Percentiles rank a stretch among this genome's conserved stretches.
Evolutionary conservation across 2,888 invertebrate genomes (phyloP).

Genomic region (Bellardia pandia): DNA sequence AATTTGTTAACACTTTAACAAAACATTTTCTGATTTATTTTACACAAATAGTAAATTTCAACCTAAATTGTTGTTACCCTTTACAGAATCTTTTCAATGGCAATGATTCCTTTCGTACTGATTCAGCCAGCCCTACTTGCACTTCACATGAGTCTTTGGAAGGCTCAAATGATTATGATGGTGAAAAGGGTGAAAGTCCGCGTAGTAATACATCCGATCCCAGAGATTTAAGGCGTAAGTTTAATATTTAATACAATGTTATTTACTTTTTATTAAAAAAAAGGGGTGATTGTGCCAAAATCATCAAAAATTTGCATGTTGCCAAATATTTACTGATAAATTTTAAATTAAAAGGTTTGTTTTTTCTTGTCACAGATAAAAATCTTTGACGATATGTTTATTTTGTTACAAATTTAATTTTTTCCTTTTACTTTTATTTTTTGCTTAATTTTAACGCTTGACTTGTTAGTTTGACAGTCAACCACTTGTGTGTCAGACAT

Average conservation of each 20-base stretch:
- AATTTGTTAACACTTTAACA: constrained; percentile 68
- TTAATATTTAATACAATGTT: constrained; percentile 14
- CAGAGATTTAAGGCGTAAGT: constrained; percentile 87
- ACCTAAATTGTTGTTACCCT: constrained; percentile 33
- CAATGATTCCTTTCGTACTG: constrained; percentile 85
- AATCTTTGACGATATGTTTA: constrained; percentile 72
- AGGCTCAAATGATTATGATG: constrained; percentile 86
- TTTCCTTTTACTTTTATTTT: constrained; percentile 44
- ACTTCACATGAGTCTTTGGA: constrained; percentile 87
- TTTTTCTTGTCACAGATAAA: constrained; percentile 62
- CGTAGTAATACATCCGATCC: constrained; percentile 84
- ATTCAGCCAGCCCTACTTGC: constrained; percentile 87
- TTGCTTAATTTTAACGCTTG: constrained; percentile 81
- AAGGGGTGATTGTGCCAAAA: constrained; percentile 57
- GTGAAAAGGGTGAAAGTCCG: constrained; percentile 85
- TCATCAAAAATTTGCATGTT: constrained; percentile 67
- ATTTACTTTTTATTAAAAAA: background rate
- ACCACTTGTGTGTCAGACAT: constrained; percentile 63
- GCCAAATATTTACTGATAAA: constrained; percentile 72
- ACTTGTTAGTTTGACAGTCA: constrained; percentile 78
- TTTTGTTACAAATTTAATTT: constrained; percentile 66
- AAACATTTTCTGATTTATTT: background rate
- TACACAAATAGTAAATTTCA: constrained; percentile 6
- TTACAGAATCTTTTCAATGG: constrained; percentile 83
- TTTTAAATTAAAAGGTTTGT: constrained; percentile 60